Conservation (phyloP, 1,140 invertebrate species). For the Orchesella cincta region DNA sequence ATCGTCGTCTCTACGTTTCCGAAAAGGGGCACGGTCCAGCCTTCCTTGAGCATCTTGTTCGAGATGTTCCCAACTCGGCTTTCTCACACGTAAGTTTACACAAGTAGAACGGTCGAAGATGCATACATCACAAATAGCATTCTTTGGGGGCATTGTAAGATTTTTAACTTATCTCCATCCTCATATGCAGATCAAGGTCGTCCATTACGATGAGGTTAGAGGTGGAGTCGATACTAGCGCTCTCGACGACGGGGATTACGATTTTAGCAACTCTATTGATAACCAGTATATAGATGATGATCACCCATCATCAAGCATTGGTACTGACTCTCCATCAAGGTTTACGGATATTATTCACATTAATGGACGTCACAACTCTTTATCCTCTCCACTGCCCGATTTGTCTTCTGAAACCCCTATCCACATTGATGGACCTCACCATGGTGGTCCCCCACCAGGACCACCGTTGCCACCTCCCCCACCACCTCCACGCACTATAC, state of each 20-base stretch:
- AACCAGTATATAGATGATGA: neutral
- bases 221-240: neutral
- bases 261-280: neutral
- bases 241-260: neutral
- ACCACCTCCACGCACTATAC: neutral
- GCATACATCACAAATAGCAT: too few relatives aligned
- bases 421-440: neutral
- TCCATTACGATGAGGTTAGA: conserved; percentile 11
- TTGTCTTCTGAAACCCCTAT: neutral
- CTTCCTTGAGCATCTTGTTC: conserved; percentile 15
- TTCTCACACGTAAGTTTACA: neutral
- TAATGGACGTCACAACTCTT: neutral
- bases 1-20: neutral
- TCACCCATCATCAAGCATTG: too few relatives aligned
- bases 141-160: too few relatives aligned
- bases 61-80: conserved; percentile 3
- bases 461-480: conserved; percentile 2
- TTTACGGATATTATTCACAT: neutral
- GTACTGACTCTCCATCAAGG: neutral
- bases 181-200: conserved; percentile 12
- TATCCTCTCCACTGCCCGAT: neutral
- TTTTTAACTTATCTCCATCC: too few relatives aligned
- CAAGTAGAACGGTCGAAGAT: too few relatives aligned
- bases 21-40: neutral
- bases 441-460: too few relatives aligned